Base-by-base conservation (phyloP, 2,888 invertebrate genomes). In the Watsonalla cultraria region DNA sequence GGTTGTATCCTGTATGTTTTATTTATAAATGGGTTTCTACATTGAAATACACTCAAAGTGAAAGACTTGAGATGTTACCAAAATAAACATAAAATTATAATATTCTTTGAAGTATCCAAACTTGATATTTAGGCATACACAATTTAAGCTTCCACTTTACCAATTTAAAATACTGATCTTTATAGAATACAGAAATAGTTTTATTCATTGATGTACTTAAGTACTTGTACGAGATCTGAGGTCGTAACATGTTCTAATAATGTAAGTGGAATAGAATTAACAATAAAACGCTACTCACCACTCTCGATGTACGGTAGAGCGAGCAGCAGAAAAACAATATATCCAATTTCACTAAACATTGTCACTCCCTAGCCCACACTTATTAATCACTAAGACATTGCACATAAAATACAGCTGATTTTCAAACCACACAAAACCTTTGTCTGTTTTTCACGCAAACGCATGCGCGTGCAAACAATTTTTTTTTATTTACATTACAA, bases 291-390 rank as follows among this genome's bases (percentile, higher is more conserved):
- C 59, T 54, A 92, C 94, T 93, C 78, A 94, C 94, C 94, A 88
- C 93, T 94, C 88, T 94, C 93, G 80, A 93, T 94, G 84, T 93
- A 93, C 72, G 94, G 93, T 78, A 93, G 91, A 79, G 94, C 92
- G 78, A 94, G 91, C 79, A 94, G 92, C 84, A 94, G 90, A 88
- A 93, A 93, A 78, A 93, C 90, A 85, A 93, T 92, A 87, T 93
- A 93, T 91, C 92, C 92, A 90, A 92, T 92, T 90, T 92, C 92
- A 91, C 91, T 92, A 78, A 92, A 92, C 92, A 93, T 93, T 91
- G 91, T 92, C 80, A 83, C 84, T 83, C 80, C 74, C 67, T 77
- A 82, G 79, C 83, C 83, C 82, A 83, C 88, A 82, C 81, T 87
- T 85, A 82, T 71, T 71, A 80, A 84, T 80, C 85, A 87, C 86